A percentile compares a stretch with the other conserved stretches of the same genome.
Evolutionary conservation across 2,888 invertebrate species (phyloP).

Genomic region (Microdon myrmicae): DNA sequence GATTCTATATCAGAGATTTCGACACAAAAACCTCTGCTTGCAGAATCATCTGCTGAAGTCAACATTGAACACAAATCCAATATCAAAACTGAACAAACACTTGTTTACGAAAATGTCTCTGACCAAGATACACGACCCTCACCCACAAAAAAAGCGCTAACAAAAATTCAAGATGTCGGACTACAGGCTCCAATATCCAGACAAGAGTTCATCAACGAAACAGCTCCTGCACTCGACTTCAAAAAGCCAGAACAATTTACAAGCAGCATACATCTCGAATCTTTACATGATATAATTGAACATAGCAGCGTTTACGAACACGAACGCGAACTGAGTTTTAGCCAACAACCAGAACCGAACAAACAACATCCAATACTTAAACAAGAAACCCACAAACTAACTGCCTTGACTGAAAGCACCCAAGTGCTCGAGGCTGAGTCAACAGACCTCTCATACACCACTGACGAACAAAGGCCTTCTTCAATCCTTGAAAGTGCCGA

Average conservation of each 20-base stretch:
- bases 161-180: slow-evolving; percentile 38
- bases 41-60: slow-evolving; percentile 10
- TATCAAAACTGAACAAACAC: slow-evolving; percentile 33
- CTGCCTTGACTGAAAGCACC: slow-evolving; percentile 35
- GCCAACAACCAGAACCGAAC: slow-evolving; percentile 22
- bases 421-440: slow-evolving; percentile 33
- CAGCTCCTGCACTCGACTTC: slow-evolving; percentile 25
- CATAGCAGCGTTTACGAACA: slow-evolving; percentile 38
- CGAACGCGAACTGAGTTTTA: slow-evolving; percentile 39
- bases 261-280: not conserved
- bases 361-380: slow-evolving; percentile 25
- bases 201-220: slow-evolving; percentile 40
- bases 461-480: slow-evolving; percentile 2
- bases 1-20: slow-evolving; percentile 53
- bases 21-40: slow-evolving; percentile 19
- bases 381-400: slow-evolving; percentile 32
- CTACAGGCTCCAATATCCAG: slow-evolving; percentile 35
- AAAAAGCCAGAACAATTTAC: slow-evolving; percentile 6
- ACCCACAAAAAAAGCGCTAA: slow-evolving; percentile 23
- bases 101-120: slow-evolving; percentile 39
- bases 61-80: slow-evolving; percentile 22
- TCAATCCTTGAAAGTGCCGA: slow-evolving; percentile 4
- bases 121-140: slow-evolving; percentile 34
- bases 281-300: slow-evolving; percentile 19
- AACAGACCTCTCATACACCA: slow-evolving; percentile 9